Evolutionary conservation across 2,113 vertebrate species (phyloP).

Genomic region (Mesocricetus auratus): DNA sequence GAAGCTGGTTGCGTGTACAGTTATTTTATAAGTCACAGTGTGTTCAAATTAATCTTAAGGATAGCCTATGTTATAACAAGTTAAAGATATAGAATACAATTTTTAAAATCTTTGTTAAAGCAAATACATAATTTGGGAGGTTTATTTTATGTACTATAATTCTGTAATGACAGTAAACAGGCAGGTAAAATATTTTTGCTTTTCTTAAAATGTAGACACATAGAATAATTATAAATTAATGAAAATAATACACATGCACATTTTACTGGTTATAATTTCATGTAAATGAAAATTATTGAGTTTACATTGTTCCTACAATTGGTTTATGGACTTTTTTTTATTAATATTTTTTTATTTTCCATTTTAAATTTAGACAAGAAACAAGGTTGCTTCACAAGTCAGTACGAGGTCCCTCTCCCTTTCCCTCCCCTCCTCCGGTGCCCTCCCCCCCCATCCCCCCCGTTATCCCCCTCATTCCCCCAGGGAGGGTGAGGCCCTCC

Average conservation of each 20-base stretch:
- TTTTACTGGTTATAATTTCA: not conserved
- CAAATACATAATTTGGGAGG: not conserved
- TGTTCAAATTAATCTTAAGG: conserved; percentile 63
- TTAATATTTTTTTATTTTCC: too few species aligned
- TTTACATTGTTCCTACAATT: not conserved
- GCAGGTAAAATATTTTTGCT: not conserved
- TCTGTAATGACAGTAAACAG: not conserved
- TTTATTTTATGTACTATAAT: not conserved
- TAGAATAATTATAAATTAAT: conserved; percentile 1
- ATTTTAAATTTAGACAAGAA: too few species aligned
- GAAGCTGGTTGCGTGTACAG: conserved; percentile 62
- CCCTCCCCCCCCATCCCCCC: too few species aligned
- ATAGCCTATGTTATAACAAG: conserved; percentile 57
- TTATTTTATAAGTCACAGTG: conserved; percentile 71
- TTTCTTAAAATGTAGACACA: conserved; percentile 1
- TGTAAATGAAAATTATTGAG: not conserved
- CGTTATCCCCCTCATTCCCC: too few species aligned
- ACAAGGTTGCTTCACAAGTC: too few species aligned
- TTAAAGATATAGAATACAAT: conserved; percentile 46
- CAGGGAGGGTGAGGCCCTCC: too few species aligned
- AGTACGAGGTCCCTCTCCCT: too few species aligned
- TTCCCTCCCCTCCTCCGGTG: too few species aligned
- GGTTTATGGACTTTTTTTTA: not conserved
- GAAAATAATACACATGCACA: not conserved
- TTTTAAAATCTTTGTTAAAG: not conserved